Base-by-base conservation (phyloP, 1,140 invertebrate species). In the Drosophila pruinosa region DNA sequence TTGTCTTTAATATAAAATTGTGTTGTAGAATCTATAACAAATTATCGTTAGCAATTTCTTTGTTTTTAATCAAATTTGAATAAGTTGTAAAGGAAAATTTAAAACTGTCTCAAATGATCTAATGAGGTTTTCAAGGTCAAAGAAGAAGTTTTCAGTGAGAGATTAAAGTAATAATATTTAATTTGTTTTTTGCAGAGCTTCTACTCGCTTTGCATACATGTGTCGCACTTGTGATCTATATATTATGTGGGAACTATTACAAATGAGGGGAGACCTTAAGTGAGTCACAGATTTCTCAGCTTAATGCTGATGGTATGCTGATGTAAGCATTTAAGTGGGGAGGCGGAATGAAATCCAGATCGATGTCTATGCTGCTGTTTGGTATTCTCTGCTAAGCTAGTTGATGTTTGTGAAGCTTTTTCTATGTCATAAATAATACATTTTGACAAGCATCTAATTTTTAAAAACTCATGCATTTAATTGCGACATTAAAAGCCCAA, bases 391-490 rank as follows among this genome's bases (percentile, higher is more conserved):
- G 31, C 24, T 10, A 24, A 61, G 57, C 62, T 34, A 39, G 38
- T 1, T n/a, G 12, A 19, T 17, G 24, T 28, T 12, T 28, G 45
- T 5, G 47, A 68, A 85, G 81, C 82, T 86, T 72, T 77, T 72
- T 45, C 57, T 47, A 31, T 52, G 21, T 68, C 74, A 86, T 86
- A 81, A 88, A 81, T 86, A 64, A 81, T 50, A 22, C 71, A 71
- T 81, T 86, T 68, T 88, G 81, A 86, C 81, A 81, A 75, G 57
- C 78, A 74, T 86, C 81, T 86, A 86, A 88, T 86, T 86, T 85
- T 86, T 73, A 56, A 81, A 80, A 86, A 88, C 65, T 86, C 82
- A 86, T 88, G 77, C 81, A 75, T 88, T 86, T 86, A 86, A 86
- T 86, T 88, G 81, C 81, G 81, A 88, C 82, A 86, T 86, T 81